Evolutionary conservation across 2,113 vertebrate species (phyloP).

Genomic region (Oreocharis arfaki): DNA sequence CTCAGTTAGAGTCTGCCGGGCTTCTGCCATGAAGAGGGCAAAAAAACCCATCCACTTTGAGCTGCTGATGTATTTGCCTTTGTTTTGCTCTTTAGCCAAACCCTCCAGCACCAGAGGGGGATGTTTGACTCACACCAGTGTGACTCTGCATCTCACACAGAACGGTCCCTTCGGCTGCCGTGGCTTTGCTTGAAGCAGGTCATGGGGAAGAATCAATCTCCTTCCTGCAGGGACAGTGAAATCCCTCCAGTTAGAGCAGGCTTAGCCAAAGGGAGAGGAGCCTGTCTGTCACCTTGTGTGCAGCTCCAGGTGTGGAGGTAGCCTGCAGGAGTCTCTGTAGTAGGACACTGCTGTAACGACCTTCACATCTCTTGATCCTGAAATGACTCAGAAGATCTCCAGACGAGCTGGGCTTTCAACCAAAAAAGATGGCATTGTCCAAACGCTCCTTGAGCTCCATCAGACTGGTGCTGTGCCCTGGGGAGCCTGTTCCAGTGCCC

Average conservation of each 20-base stretch:
- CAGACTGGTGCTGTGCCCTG: background rate
- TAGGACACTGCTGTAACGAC: background rate
- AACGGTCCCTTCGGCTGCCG: background rate
- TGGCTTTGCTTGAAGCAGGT: slow-evolving; percentile 11
- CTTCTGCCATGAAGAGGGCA: background rate
- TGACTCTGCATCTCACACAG: background rate
- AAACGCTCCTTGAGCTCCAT: background rate
- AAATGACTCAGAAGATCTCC: background rate
- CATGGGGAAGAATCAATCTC: background rate
- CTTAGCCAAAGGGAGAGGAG: background rate
- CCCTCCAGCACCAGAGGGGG: background rate
- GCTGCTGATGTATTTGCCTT: background rate
- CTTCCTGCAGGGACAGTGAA: background rate
- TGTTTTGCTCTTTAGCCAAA: background rate
- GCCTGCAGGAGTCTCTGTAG: background rate
- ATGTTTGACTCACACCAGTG: background rate
- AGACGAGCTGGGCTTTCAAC: background rate
- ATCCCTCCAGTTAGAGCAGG: background rate
- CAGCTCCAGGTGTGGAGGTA: background rate
- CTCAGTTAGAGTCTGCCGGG: background rate
- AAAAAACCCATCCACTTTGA: background rate
- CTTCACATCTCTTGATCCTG: background rate
- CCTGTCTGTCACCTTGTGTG: background rate
- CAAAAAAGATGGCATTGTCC: background rate
- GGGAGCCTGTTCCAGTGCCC: background rate